Evolutionary conservation across 2,888 invertebrate species (phyloP).

Genomic region (Clostera curtula): DNA sequence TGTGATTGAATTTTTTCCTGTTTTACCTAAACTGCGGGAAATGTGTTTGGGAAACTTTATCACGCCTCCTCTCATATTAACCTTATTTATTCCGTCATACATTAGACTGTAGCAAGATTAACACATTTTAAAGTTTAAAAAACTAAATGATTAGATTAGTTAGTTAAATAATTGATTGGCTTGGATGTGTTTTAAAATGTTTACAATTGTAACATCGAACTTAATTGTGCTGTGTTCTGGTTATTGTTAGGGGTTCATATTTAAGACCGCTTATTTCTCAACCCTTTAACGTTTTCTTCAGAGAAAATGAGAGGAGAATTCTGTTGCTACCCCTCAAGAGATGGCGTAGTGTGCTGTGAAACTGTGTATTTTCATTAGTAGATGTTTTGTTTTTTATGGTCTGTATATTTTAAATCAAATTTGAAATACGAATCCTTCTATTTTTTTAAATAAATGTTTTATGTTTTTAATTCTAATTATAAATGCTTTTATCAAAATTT

Average conservation of each 20-base stretch:
- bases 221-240: not conserved
- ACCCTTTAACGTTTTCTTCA: conserved; percentile 10
- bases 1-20: conserved; percentile 44
- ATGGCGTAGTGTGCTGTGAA: conserved; percentile 48
- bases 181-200: too few relatives aligned
- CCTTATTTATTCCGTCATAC: conserved; percentile 1
- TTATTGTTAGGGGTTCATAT: conserved; percentile 22
- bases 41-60: conserved; percentile 17
- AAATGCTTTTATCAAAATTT: too few relatives aligned
- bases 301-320: conserved; percentile 14
- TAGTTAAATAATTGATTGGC: too few relatives aligned
- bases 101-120: not conserved
- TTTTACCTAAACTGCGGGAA: conserved; percentile 48
- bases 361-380: not conserved
- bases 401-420: too few relatives aligned
- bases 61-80: conserved; percentile 13
- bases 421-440: too few relatives aligned
- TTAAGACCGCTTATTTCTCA: conserved; percentile 15
- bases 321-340: conserved; percentile 58
- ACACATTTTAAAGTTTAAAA: not conserved
- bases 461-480: too few relatives aligned
- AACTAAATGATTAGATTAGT: too few relatives aligned
- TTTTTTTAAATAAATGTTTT: too few relatives aligned
- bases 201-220: not conserved
- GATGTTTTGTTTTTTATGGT: not conserved